A percentile compares a stretch with the other conserved stretches of the same genome.
Conservation (phyloP, 23 tunicate species). For the Botrylloides violaceus region DNA sequence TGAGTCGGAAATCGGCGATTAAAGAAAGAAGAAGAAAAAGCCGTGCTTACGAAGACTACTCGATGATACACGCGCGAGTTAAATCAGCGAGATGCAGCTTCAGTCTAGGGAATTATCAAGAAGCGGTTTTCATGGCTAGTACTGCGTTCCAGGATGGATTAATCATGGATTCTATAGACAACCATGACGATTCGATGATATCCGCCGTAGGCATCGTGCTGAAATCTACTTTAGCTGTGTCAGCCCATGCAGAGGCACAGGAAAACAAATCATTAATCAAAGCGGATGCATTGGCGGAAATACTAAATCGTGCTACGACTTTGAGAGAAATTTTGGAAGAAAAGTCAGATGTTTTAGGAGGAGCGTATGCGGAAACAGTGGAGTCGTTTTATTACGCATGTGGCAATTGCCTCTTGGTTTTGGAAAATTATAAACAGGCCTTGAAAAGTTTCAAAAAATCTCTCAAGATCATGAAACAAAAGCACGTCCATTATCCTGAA, state of each 20-base stretch:
- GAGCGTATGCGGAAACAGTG: not conserved
- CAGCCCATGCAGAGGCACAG: not conserved
- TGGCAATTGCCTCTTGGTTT: conserved; percentile 8
- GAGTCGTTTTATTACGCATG: conserved; percentile 9
- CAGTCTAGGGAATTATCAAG: conserved; percentile 9
- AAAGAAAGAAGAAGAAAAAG: conserved; percentile 15
- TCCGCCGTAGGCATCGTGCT: conserved; percentile 5
- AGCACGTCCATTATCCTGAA: not conserved
- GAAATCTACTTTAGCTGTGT: conserved; percentile 7
- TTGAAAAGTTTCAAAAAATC: conserved; percentile 15
- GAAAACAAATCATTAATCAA: not conserved
- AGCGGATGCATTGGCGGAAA: not conserved
- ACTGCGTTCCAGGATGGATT: conserved; percentile 23
- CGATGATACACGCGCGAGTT: conserved; percentile 14
- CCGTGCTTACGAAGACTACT: conserved; percentile 5
- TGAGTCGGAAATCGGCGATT: not conserved
- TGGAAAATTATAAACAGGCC: conserved; percentile 3
- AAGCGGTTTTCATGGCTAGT: conserved; percentile 10
- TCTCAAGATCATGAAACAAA: not conserved
- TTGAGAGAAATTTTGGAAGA: not conserved
- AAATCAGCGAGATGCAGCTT: conserved; percentile 23
- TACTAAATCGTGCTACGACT: conserved; percentile 6
- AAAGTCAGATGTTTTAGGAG: not conserved
- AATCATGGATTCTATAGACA: not conserved
- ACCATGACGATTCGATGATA: conserved; percentile 8